Percentiles rank a stretch among this genome's conserved stretches.
These are phyloP conservation scores for Caenorhabditis wallacei DNA, from an alignment of 2,888 invertebrate genomes.

Conservation along the genomic window DNA sequence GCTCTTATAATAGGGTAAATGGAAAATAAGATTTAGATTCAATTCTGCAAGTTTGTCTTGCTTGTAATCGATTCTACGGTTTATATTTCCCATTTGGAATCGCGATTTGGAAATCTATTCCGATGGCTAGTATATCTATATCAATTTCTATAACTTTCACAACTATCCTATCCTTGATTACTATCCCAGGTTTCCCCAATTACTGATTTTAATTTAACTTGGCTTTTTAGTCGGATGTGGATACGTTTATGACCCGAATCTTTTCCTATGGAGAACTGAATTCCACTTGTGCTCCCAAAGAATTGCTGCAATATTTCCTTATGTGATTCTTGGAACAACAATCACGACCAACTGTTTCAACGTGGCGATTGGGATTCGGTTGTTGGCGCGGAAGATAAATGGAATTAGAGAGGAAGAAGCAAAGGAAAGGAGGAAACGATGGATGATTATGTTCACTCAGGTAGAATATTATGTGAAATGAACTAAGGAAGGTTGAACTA, in stretches of 20 bases:
- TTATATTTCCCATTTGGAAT: conserved; percentile 42
- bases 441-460: conserved; percentile 49
- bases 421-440: conserved; percentile 18
- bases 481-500: too few species aligned
- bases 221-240: conserved; percentile 22
- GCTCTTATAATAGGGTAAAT: neutral
- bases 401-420: conserved; percentile 25
- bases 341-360: conserved; percentile 23
- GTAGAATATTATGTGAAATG: neutral
- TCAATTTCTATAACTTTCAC: conserved; percentile 3
- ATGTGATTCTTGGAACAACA: conserved; percentile 9
- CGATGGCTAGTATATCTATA: conserved; percentile 6
- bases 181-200: neutral
- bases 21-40: conserved; percentile 12
- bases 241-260: conserved; percentile 33
- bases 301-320: conserved; percentile 7
- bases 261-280: conserved; percentile 33
- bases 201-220: neutral
- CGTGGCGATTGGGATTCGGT: conserved; percentile 5
- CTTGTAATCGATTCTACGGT: conserved; percentile 43
- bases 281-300: neutral
- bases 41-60: conserved; percentile 22
- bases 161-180: neutral
- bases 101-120: neutral
- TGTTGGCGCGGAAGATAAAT: conserved; percentile 15